Evolutionary conservation across 2,888 invertebrate species (phyloP).

Genomic region (Agrotis ipsilon): DNA sequence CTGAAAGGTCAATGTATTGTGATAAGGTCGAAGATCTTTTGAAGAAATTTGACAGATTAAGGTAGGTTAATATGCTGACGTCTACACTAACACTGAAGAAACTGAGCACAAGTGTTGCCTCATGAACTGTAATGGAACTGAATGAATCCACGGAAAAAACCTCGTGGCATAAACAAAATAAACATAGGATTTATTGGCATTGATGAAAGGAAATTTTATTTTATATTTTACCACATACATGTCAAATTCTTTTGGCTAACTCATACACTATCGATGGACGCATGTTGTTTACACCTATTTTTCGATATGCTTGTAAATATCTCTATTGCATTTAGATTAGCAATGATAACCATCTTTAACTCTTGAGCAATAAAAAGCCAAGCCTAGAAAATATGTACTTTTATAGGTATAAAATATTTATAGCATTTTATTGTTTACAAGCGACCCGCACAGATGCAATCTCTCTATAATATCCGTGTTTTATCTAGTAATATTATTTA

Average conservation of each 20-base stretch:
- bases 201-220: background rate
- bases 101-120: no score
- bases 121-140: no score
- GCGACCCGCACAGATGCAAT: no score
- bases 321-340: slow-evolving; percentile 12
- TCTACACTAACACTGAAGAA: no score
- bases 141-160: background rate
- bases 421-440: no score
- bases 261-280: background rate
- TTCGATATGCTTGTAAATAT: slow-evolving; percentile 2
- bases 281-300: slow-evolving; percentile 1
- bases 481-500: no score
- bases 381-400: background rate
- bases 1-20: no score
- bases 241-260: slow-evolving; percentile 1
- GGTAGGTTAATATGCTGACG: no score
- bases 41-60: no score
- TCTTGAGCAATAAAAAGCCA: slow-evolving; percentile 13
- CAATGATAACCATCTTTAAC: slow-evolving; percentile 12
- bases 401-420: background rate
- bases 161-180: background rate
- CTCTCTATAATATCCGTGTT: no score
- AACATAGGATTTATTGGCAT: background rate
- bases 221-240: background rate
- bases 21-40: no score